Conservation (phyloP, 2,797 vertebrate species). For the Rhabdomys pumilio region DNA sequence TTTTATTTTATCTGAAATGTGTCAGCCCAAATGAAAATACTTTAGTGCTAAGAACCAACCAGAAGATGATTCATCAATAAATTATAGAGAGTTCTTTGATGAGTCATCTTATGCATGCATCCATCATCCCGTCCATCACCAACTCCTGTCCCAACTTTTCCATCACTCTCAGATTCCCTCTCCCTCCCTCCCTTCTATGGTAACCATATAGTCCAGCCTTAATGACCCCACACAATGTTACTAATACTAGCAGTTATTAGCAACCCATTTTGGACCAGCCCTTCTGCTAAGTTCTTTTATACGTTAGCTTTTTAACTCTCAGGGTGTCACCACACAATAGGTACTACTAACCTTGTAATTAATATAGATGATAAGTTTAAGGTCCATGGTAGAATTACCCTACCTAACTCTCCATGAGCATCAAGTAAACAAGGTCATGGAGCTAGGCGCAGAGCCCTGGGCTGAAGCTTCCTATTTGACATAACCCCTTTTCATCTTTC, state of each 20-base stretch:
- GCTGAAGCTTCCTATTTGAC: not conserved
- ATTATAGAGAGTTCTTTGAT: conserved; percentile 35
- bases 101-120: not conserved
- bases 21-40: conserved; percentile 59
- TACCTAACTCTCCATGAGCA: not conserved
- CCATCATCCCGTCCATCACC: not conserved
- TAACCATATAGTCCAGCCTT: not conserved
- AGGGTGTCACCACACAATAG: not conserved
- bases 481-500: not conserved
- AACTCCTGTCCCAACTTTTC: not conserved
- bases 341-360: not conserved
- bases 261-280: not conserved
- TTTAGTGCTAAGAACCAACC: conserved; percentile 37
- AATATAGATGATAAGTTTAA: not conserved
- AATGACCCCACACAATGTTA: not conserved
- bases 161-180: not conserved
- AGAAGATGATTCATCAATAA: conserved; percentile 65
- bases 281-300: not conserved
- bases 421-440: not conserved
- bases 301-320: not conserved
- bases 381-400: not conserved
- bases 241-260: not conserved
- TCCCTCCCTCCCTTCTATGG: not conserved
- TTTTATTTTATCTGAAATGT: conserved; percentile 59
- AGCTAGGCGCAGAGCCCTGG: not conserved